phyloP scores from a whole-genome alignment of 2,797 vertebrate species.

The Aldrovandia affinis region DNA sequence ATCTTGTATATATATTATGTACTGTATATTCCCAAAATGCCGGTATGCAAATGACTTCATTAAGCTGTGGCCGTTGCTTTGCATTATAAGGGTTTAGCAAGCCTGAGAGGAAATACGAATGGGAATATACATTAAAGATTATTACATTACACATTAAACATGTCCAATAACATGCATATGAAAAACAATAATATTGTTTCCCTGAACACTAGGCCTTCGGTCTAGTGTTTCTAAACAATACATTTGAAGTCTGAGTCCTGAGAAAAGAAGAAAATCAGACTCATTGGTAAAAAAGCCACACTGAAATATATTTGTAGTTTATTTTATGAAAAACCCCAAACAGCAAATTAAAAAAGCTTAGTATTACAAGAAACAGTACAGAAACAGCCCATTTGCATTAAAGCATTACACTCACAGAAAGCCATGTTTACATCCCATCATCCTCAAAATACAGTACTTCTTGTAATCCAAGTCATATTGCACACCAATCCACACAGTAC shows the following conservation, averaged over 20 bases:
- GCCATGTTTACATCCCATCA: conserved; percentile 51
- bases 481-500: conserved; percentile 69
- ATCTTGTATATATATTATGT: too few relatives aligned
- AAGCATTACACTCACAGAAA: conserved; percentile 60
- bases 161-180: not conserved
- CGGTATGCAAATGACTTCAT: not conserved
- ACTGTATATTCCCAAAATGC: too few relatives aligned
- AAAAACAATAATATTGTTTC: not conserved
- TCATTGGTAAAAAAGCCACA: conserved; percentile 10
- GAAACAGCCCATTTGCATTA: conserved; percentile 48
- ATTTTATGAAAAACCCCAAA: conserved; percentile 70
- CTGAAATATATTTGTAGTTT: conserved; percentile 58
- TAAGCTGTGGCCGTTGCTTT: not conserved
- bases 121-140: not conserved
- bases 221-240: not conserved
- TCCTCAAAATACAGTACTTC: conserved; percentile 45
- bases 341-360: conserved; percentile 62
- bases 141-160: not conserved
- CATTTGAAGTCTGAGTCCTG: not conserved
- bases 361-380: conserved; percentile 54
- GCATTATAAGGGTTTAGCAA: not conserved
- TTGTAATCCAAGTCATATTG: conserved; percentile 71
- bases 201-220: not conserved
- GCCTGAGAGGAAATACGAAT: not conserved
- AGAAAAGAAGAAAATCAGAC: not conserved